These are phyloP conservation scores for Scelioninae gen. 1 DNA, from an alignment of 2,888 invertebrate genomes.

Conservation along the genomic window DNA sequence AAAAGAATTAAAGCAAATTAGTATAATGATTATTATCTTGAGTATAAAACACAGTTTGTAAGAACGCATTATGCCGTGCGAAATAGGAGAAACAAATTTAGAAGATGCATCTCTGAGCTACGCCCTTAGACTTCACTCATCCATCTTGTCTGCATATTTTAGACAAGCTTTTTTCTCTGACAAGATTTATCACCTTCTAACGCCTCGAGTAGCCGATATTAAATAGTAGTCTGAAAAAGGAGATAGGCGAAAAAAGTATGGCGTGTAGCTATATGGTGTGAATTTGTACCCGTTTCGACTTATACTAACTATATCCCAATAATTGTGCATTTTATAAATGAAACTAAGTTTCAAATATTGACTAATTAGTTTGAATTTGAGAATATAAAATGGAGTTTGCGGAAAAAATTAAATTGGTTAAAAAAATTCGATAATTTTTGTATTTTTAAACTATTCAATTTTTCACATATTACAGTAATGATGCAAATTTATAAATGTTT, in stretches of 20 bases:
- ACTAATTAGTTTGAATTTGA: too few relatives aligned
- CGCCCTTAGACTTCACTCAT: slow-evolving; percentile 82
- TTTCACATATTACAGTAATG: too few relatives aligned
- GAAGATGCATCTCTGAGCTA: slow-evolving; percentile 77
- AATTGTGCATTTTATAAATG: too few relatives aligned
- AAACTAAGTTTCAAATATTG: too few relatives aligned
- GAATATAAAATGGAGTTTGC: too few relatives aligned
- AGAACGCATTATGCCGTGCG: slow-evolving; percentile 1
- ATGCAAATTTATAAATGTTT: too few relatives aligned
- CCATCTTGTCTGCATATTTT: slow-evolving; percentile 82
- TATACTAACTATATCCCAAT: too few relatives aligned
- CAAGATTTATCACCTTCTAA: slow-evolving; percentile 80
- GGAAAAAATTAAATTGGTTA: too few relatives aligned
- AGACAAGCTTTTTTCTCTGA: slow-evolving; percentile 77
- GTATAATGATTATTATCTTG: slow-evolving; percentile 2
- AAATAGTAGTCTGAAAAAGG: slow-evolving; percentile 44
- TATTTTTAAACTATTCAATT: too few relatives aligned
- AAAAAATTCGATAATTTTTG: too few relatives aligned
- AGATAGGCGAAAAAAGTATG: slow-evolving; percentile 25
- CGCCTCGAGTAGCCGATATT: slow-evolving; percentile 73
- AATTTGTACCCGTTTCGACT: slow-evolving; percentile 41
- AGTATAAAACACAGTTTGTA: too few relatives aligned
- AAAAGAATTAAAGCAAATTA: too few relatives aligned
- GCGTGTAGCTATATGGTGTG: slow-evolving; percentile 25
- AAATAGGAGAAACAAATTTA: slow-evolving; percentile 76